Evolutionary conservation across 92 coral and sea anemone genomes (phyloP).

Genomic region (Metridium senile): DNA sequence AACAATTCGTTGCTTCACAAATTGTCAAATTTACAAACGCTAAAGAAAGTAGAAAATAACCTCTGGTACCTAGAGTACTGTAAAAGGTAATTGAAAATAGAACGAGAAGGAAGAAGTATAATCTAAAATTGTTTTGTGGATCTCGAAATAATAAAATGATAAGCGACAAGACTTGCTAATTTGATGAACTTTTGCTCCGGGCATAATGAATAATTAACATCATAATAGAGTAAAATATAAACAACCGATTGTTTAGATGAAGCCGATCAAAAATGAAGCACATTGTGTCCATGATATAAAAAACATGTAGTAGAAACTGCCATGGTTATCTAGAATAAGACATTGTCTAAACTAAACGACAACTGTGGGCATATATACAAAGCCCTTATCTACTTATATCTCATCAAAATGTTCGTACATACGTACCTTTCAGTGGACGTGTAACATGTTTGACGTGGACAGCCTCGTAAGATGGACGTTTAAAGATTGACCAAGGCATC

Average conservation of each 20-base stretch:
- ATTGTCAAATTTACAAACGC: too few species aligned
- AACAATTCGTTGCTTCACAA: too few species aligned
- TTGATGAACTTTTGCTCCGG: background rate
- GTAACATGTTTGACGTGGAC: conserved; percentile 1
- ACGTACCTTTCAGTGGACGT: background rate
- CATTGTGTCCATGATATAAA: too few species aligned
- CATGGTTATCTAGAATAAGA: too few species aligned
- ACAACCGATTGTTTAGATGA: background rate
- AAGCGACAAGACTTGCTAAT: background rate
- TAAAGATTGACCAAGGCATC: conserved; percentile 28
- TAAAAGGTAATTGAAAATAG: too few species aligned
- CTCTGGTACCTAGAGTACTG: too few species aligned
- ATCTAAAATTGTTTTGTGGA: background rate
- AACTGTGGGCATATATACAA: background rate
- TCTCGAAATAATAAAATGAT: background rate
- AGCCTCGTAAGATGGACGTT: conserved; percentile 14
- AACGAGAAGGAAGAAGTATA: too few species aligned
- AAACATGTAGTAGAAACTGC: too few species aligned
- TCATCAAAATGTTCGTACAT: background rate
- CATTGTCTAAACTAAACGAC: too few species aligned
- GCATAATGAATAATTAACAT: background rate
- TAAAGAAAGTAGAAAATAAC: too few species aligned
- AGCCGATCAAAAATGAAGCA: background rate
- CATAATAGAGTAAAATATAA: background rate
- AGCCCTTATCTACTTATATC: background rate